A percentile compares a stretch with the other conserved stretches of the same genome.
Conservation (phyloP, 2,113 vertebrate species). For the Grammomys surdaster region DNA sequence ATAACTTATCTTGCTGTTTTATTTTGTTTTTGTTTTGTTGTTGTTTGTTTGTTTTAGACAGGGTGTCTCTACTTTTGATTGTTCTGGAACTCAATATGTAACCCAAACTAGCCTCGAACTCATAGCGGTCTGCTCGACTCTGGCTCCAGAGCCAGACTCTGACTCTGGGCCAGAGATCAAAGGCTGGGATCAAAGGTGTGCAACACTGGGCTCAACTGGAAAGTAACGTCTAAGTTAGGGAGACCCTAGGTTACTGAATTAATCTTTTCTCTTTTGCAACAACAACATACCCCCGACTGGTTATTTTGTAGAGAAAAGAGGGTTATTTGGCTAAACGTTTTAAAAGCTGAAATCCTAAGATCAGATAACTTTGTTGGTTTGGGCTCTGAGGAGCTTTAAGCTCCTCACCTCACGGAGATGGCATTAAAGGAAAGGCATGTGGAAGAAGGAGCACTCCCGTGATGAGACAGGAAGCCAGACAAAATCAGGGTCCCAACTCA, state of each 20-base stretch:
- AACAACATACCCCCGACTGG: not conserved
- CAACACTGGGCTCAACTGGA: not conserved
- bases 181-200: not conserved
- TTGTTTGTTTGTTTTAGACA: not conserved
- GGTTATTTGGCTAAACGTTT: not conserved
- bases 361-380: not conserved
- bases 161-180: no score
- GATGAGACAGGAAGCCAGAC: not conserved
- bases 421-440: not conserved
- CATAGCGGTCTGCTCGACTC: no score
- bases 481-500: no score
- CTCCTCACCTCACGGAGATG: not conserved
- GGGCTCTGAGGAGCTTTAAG: not conserved
- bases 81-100: not conserved
- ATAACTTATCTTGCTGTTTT: not conserved
- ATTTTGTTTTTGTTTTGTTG: not conserved
- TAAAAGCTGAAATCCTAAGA: not conserved
- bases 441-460: no score
- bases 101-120: not conserved
- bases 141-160: not conserved
- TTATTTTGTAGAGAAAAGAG: not conserved
- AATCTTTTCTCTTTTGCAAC: not conserved
- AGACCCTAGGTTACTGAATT: not conserved
- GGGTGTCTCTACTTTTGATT: not conserved
- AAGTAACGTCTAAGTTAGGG: not conserved